Evolutionary conservation across 92 coral and sea anemone genomes (phyloP), one percentile per base, ranked within the genome.

Genomic region (Epizoanthus illoricatus): DNA sequence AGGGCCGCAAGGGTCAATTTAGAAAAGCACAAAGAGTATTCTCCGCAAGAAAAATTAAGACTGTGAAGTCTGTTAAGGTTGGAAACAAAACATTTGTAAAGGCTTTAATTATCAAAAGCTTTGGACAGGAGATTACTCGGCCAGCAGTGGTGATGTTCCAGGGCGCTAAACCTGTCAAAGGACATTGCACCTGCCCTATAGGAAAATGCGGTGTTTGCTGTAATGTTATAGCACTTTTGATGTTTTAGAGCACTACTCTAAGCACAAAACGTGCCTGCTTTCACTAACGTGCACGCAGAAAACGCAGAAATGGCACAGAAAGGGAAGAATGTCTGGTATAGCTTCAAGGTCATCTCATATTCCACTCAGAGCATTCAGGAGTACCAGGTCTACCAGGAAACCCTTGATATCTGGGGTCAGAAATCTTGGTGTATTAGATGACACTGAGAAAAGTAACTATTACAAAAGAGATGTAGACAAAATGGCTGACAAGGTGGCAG

Each of bases 181-280:
- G 43, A 21, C 81, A 56, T 76, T 76, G 80, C 69, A 71, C 86
- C 79, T 60, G 80, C 55, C 71, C 80, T 16, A 71, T 71, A 70
- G 86, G 86, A 58, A 83, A 83, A 62, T 83, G 80, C 56, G 86
- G 80, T 69, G 65, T 83, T 83, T 83, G 63, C 86, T 65, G 70
- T 65, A 42, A 71, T 57, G 80, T 71, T 83, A 83, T 83, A 12
- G 80, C 86, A 33, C 18, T 73, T 33, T 73, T 72, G 39, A 56
- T 81, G 65, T 28, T 81, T 81, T 70, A 81, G 71, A 81, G 64
- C 64, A 81, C 55, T 70, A 81, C 85, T 68, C 18, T 73, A 71
- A 83, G 67, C 54, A 71, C 71, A 73, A 83, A 19, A 60, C 71
- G 59, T 70, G 86, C 69, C 80, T 83, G 21, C 73, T 73, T 61